Conservation (phyloP, 2,797 vertebrate species). For the Jordanella pulchra region DNA sequence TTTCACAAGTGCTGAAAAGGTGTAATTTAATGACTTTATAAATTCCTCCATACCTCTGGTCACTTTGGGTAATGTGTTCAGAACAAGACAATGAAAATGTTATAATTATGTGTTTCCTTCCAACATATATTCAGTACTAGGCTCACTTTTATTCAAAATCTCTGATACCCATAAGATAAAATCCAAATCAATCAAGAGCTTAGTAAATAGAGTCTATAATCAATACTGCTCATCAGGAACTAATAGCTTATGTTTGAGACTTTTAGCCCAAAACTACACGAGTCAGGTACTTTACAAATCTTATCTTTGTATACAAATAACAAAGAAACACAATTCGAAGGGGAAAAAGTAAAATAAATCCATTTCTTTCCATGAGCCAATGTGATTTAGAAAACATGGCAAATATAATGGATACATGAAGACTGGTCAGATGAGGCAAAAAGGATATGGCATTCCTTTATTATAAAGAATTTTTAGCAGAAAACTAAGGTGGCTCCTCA, state of each 20-base stretch:
- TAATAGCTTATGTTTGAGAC: background rate
- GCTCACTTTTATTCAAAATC: background rate
- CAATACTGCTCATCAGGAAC: too few species aligned
- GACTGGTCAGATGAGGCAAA: background rate
- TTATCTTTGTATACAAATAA: background rate
- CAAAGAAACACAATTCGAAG: background rate
- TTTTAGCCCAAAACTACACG: background rate
- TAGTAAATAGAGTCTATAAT: background rate
- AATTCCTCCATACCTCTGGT: background rate
- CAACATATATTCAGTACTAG: background rate
- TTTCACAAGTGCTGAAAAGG: constrained; percentile 41
- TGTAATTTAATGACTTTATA: constrained; percentile 28
- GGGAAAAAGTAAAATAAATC: background rate
- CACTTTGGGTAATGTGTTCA: background rate
- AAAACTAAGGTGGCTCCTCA: background rate
- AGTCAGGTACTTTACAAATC: background rate
- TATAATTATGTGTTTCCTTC: background rate
- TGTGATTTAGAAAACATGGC: background rate
- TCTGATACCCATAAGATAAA: background rate
- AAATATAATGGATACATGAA: background rate
- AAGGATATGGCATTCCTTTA: background rate
- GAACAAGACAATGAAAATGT: background rate
- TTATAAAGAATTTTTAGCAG: background rate
- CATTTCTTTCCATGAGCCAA: background rate
- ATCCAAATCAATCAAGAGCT: background rate